Conservation (phyloP, 2,888 invertebrate genomes). For the Dromius quadrimaculatus region DNA sequence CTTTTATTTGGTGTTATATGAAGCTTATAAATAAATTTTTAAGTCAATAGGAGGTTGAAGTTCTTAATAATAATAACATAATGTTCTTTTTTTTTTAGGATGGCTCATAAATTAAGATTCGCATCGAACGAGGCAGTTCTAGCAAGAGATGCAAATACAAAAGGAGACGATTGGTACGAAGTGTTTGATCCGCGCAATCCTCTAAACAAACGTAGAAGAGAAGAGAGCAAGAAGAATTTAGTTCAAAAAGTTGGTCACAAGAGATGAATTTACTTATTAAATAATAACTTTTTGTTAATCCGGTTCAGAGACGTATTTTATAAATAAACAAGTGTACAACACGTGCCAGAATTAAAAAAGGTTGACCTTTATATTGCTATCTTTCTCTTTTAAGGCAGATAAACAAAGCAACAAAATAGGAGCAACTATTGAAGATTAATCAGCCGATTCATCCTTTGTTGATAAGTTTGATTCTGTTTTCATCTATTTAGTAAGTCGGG, state of each 20-base stretch:
- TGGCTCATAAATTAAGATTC: slow-evolving; percentile 76
- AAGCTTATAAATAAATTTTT: no score
- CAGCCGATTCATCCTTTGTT: slow-evolving; percentile 33
- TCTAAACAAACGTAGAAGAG: slow-evolving; percentile 90
- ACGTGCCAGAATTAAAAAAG: slow-evolving; percentile 29
- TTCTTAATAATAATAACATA: neutral
- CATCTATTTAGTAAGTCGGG: slow-evolving; percentile 34
- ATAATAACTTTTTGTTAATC: slow-evolving; percentile 20
- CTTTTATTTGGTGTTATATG: no score
- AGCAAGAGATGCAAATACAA: slow-evolving; percentile 93
- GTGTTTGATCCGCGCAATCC: slow-evolving; percentile 97
- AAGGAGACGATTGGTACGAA: slow-evolving; percentile 96
- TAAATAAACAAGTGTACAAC: slow-evolving; percentile 33
- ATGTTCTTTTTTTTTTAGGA: slow-evolving; percentile 65
- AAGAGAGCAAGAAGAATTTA: slow-evolving; percentile 62
- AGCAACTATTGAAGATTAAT: slow-evolving; percentile 16
- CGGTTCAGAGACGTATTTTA: slow-evolving; percentile 22
- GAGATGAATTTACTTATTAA: slow-evolving; percentile 13
- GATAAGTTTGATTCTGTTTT: slow-evolving; percentile 41
- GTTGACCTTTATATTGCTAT: slow-evolving; percentile 9
- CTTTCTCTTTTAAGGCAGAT: slow-evolving; percentile 7
- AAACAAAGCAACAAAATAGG: slow-evolving; percentile 24
- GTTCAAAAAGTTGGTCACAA: slow-evolving; percentile 28
- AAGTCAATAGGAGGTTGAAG: no score
- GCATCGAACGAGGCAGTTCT: slow-evolving; percentile 78